These are phyloP conservation scores for Oreortyx pictus DNA, from an alignment of 2,797 vertebrate genomes.

Conservation along the genomic window DNA sequence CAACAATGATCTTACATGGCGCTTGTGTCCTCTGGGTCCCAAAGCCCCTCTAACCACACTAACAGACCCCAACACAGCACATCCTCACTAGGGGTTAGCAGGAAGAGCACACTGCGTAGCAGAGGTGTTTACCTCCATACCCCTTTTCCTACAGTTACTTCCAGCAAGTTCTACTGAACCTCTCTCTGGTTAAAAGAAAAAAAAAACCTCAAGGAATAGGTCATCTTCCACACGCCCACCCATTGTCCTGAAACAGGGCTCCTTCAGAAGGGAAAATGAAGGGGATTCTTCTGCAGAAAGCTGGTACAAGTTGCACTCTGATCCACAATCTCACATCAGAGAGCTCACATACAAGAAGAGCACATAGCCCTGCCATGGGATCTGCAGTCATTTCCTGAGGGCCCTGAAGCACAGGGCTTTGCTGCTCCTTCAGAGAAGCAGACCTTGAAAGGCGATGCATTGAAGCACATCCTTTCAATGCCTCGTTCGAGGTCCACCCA, in stretches of 20 bases:
- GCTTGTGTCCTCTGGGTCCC: neutral
- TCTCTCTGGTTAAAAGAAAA: neutral
- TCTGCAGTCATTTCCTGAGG: neutral
- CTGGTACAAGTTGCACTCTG: neutral
- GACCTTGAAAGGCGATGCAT: neutral
- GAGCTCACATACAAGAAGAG: neutral
- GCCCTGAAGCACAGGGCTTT: neutral
- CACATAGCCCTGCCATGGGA: fast-evolving
- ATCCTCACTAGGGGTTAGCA: neutral
- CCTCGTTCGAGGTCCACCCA: neutral
- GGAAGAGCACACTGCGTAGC: fast-evolving
- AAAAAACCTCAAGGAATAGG: neutral
- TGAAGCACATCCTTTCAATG: neutral
- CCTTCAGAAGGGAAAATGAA: neutral
- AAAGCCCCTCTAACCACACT: neutral
- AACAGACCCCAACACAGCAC: neutral
- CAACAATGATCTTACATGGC: fast-evolving
- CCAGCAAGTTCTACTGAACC: neutral
- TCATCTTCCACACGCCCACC: neutral
- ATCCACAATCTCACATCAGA: neutral
- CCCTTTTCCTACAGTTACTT: neutral
- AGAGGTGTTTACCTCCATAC: neutral
- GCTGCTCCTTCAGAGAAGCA: neutral
- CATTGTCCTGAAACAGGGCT: neutral
- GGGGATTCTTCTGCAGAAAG: neutral